These are phyloP conservation scores for Phrynocephalus guinanensis DNA, from an alignment of 2,797 vertebrate species.

Conservation along the genomic window DNA sequence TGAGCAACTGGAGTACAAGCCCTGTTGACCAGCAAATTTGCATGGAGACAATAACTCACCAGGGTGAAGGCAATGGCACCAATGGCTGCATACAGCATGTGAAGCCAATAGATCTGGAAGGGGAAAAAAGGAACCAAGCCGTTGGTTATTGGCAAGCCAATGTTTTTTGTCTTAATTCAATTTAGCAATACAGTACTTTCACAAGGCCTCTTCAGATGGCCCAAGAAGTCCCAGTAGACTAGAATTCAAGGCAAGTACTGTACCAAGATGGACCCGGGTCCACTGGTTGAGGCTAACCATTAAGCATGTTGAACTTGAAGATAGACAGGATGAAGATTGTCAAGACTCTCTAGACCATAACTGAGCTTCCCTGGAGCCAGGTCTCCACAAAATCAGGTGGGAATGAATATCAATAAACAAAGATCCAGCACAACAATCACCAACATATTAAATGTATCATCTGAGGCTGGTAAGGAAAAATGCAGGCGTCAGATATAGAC, in stretches of 20 bases:
- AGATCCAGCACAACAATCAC: not conserved
- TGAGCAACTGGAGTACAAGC: not conserved
- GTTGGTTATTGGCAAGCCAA: not conserved
- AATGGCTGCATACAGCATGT: constrained; percentile 93
- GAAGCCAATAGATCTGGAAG: constrained; percentile 89
- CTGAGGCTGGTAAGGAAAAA: not conserved
- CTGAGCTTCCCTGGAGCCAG: not conserved
- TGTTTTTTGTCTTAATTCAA: not conserved
- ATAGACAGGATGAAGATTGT: not conserved
- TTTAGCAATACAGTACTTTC: not conserved
- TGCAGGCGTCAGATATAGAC: not conserved
- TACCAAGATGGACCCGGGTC: not conserved
- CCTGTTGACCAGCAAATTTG: not conserved
- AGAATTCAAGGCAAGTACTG: not conserved
- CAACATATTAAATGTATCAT: not conserved
- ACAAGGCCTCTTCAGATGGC: not conserved
- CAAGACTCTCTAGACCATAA: not conserved
- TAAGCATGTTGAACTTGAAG: not conserved
- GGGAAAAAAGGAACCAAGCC: not conserved
- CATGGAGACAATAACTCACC: constrained; percentile 73
- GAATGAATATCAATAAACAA: not conserved
- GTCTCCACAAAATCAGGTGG: not conserved
- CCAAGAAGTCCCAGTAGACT: not conserved
- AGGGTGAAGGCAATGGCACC: constrained; percentile 91
- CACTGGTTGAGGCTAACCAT: not conserved